These are phyloP conservation scores for Epinephelus lanceolatus DNA, from an alignment of 2,113 vertebrate species.

Conservation along the genomic window DNA sequence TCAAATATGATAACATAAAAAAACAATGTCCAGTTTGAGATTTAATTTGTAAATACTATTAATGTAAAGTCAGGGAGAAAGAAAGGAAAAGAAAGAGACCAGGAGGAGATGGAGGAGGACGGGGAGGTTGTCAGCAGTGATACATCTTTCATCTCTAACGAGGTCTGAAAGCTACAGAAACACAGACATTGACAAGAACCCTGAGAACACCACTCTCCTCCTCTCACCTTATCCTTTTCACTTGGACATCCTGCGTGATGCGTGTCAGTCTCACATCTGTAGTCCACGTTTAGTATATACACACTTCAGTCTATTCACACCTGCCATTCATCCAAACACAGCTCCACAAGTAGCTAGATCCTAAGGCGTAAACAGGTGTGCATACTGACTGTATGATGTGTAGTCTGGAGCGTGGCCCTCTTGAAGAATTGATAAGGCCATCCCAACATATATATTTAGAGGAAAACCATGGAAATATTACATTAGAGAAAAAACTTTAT, in stretches of 20 bases:
- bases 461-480: neutral
- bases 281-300: constrained; percentile 21
- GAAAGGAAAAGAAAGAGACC: constrained; percentile 14
- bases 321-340: constrained; percentile 35
- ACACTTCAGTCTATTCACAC: constrained; percentile 35
- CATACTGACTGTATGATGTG: neutral
- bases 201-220: constrained; percentile 66
- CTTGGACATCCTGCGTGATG: constrained; percentile 46
- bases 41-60: constrained; percentile 31
- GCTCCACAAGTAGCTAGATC: constrained; percentile 16
- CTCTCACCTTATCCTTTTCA: constrained; percentile 64
- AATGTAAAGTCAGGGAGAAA: constrained; percentile 41
- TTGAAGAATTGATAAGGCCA: neutral
- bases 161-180: constrained; percentile 85
- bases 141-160: constrained; percentile 84
- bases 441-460: neutral
- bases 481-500: neutral
- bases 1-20: neutral
- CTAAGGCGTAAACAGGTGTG: neutral
- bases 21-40: constrained; percentile 24
- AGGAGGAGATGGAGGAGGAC: constrained; percentile 40
- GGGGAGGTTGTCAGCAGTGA: constrained; percentile 76
- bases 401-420: neutral
- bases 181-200: constrained; percentile 77
- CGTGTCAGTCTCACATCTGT: constrained; percentile 58